These are phyloP conservation scores for Urophycis tenuis DNA, from an alignment of 2,797 vertebrate species.

Conservation along the genomic window DNA sequence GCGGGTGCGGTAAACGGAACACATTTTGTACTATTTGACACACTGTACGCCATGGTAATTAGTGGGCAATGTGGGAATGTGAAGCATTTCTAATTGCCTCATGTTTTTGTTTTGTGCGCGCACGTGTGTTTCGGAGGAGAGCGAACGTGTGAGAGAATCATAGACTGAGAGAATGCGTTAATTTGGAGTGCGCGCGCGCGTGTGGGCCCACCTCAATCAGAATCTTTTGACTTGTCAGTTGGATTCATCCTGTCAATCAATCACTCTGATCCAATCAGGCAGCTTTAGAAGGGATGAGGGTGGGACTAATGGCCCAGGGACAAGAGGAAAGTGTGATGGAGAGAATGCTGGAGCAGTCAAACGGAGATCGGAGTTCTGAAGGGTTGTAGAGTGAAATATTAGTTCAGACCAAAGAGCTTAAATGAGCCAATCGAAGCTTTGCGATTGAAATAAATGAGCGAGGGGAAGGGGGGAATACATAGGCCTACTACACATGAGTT, in stretches of 20 bases:
- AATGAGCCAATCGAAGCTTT: constrained; percentile 60
- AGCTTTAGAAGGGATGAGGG: constrained; percentile 31
- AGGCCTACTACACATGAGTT: background rate
- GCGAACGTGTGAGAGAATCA: too few species aligned
- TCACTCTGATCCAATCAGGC: constrained; percentile 28
- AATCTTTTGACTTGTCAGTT: too few species aligned
- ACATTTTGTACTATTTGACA: background rate
- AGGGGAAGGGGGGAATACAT: constrained; percentile 44
- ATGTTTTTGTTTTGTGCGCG: background rate
- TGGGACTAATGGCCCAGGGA: constrained; percentile 39
- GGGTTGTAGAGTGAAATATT: constrained; percentile 54
- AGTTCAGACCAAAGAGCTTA: constrained; percentile 44
- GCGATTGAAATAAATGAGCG: constrained; percentile 63
- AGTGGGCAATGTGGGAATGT: background rate
- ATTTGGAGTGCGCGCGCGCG: background rate
- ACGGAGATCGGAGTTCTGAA: background rate
- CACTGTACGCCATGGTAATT: constrained; percentile 2
- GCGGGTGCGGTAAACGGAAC: background rate
- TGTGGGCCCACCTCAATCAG: too few species aligned
- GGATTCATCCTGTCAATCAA: constrained; percentile 25
- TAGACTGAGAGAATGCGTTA: background rate
- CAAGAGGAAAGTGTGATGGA: constrained; percentile 35
- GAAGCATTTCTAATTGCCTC: background rate
- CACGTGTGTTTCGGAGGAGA: background rate
- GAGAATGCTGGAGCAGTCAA: constrained; percentile 26